Percentiles rank a stretch among this genome's conserved stretches.
Conservation (phyloP, 2,888 invertebrate species). For the Drosophila helvetica region DNA sequence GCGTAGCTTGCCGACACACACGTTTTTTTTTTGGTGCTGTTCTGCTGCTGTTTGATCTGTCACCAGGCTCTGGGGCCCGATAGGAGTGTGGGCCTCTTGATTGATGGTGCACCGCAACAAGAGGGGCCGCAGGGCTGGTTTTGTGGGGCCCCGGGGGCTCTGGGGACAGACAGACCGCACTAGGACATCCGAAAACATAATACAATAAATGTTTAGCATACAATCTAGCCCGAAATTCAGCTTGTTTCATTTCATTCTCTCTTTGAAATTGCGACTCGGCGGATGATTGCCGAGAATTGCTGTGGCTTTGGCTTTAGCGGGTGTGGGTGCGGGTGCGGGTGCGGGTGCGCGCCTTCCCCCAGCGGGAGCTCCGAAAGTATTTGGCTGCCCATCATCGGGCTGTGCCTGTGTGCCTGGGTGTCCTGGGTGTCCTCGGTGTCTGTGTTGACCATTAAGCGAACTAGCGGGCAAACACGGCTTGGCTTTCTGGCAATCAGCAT, state of each 20-base stretch:
- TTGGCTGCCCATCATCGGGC: constrained; percentile 10
- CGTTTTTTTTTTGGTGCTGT: constrained; percentile 5
- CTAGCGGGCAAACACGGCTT: constrained; percentile 38
- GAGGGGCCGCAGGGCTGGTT: constrained; percentile 17
- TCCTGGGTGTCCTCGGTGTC: not conserved
- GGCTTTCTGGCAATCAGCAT: constrained; percentile 31
- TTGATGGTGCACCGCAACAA: constrained; percentile 50
- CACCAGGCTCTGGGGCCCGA: constrained; percentile 21
- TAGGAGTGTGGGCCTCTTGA: constrained; percentile 38
- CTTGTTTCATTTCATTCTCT: constrained; percentile 53
- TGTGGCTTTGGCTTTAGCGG: too few species aligned
- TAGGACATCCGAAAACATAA: constrained; percentile 37
- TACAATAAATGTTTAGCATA: constrained; percentile 72
- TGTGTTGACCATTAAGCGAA: constrained; percentile 25
- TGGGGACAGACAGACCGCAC: constrained; percentile 41
- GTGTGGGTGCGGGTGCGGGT: too few species aligned
- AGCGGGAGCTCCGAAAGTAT: constrained; percentile 42
- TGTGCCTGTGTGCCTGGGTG: not conserved
- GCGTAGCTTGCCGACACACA: constrained; percentile 5
- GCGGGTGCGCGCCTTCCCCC: constrained; percentile 9
- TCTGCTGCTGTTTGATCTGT: constrained; percentile 7
- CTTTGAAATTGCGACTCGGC: not conserved
- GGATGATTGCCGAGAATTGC: not conserved
- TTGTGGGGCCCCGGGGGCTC: not conserved
- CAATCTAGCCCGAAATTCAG: constrained; percentile 30